phyloP scores from a whole-genome alignment of 2,113 vertebrate species.

The Perca schrenkii region DNA sequence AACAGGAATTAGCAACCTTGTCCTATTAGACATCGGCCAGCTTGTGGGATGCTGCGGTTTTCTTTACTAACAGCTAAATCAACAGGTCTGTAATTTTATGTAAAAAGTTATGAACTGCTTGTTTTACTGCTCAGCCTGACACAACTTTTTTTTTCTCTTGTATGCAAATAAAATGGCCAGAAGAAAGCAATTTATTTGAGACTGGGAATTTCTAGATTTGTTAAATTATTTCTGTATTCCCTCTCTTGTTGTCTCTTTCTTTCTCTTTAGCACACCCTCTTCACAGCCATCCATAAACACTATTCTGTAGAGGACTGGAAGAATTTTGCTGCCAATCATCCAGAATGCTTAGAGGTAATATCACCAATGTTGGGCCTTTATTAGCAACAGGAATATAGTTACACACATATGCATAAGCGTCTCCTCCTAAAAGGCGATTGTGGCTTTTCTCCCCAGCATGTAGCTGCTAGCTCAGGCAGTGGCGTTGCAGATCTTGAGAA shows the following conservation, averaged over 20 bases:
- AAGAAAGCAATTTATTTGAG: background rate
- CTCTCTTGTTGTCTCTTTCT: background rate
- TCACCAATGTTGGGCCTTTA: background rate
- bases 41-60: background rate
- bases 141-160: background rate
- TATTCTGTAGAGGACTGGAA: slow-evolving; percentile 97
- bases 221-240: background rate
- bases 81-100: background rate
- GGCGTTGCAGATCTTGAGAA: slow-evolving; percentile 91
- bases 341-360: slow-evolving; percentile 94
- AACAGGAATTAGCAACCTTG: background rate
- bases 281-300: slow-evolving; percentile 97
- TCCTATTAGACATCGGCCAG: background rate
- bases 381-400: background rate
- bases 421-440: background rate
- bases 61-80: background rate
- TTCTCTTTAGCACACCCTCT: slow-evolving; percentile 90
- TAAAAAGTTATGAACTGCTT: background rate
- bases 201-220: no score
- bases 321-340: slow-evolving; percentile 90
- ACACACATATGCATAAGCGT: background rate
- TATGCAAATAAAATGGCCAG: background rate
- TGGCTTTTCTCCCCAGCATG: slow-evolving; percentile 81
- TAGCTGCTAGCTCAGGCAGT: slow-evolving; percentile 96
- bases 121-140: background rate